Percentiles rank a stretch among this genome's conserved stretches.
These are phyloP conservation scores for Pogonocherus hispidulus DNA, from an alignment of 2,888 invertebrate species.

Conservation along the genomic window DNA sequence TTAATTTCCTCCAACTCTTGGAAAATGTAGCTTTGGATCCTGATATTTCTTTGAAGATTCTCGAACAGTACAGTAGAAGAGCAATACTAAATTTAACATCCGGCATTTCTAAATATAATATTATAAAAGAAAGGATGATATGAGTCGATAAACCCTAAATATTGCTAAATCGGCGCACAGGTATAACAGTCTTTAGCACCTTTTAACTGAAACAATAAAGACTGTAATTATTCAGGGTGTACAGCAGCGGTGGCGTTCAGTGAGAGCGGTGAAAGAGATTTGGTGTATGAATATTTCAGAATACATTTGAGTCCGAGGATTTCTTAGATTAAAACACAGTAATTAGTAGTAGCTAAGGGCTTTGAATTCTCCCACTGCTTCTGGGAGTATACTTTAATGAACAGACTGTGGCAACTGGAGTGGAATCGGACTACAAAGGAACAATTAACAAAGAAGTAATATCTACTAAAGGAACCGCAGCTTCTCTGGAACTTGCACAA, in stretches of 20 bases:
- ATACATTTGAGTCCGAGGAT: constrained; percentile 39
- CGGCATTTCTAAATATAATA: no score
- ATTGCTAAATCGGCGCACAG: neutral
- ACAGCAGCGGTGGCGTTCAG: constrained; percentile 8
- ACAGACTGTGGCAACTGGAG: constrained; percentile 63
- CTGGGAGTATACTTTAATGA: constrained; percentile 63
- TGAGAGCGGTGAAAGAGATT: constrained; percentile 28
- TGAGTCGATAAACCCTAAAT: no score
- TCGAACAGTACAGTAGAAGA: no score
- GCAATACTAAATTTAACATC: no score
- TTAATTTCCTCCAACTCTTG: no score
- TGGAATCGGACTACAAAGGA: constrained; percentile 66
- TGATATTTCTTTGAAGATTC: no score
- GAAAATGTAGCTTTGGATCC: no score
- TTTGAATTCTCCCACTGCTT: constrained; percentile 55
- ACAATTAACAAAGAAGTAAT: constrained; percentile 68
- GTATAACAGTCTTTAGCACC: constrained; percentile 1
- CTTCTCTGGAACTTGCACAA: constrained; percentile 60
- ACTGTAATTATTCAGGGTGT: constrained; percentile 22
- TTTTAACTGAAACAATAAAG: constrained; percentile 17
- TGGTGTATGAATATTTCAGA: constrained; percentile 33
- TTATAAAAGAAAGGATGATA: no score
- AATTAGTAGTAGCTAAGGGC: constrained; percentile 63
- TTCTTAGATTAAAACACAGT: constrained; percentile 61
- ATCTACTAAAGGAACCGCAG: constrained; percentile 64